A percentile compares a stretch with the other conserved stretches of the same genome.
phyloP scores from a whole-genome alignment of 2,888 invertebrate species.

The Lithophane leautieri region DNA sequence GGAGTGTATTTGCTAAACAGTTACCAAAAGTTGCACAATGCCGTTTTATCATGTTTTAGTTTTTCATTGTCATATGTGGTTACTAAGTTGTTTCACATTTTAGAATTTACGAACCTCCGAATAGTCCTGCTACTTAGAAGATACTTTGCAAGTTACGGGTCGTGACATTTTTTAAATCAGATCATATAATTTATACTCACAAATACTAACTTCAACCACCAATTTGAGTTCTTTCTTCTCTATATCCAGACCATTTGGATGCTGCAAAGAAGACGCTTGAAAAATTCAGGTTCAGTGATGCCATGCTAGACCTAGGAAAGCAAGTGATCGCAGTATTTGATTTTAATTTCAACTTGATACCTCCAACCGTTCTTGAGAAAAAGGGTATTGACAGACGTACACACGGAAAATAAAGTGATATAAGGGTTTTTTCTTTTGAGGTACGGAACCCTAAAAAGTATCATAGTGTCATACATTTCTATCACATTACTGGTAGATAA shows the following conservation, averaged over 20 bases:
- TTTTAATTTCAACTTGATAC: neutral
- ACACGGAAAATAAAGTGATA: neutral
- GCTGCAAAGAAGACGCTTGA: neutral
- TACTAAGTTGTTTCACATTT: neutral
- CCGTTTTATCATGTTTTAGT: too few species aligned
- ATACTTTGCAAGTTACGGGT: neutral
- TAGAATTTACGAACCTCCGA: neutral
- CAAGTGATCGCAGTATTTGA: neutral
- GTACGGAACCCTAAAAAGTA: neutral
- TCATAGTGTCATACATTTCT: neutral
- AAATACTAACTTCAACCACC: neutral
- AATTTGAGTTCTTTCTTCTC: neutral
- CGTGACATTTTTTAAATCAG: neutral
- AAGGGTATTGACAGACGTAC: neutral
- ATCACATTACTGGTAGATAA: neutral
- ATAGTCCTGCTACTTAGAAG: neutral
- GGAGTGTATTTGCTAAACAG: too few species aligned
- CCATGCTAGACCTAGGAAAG: neutral
- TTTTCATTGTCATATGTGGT: neutral
- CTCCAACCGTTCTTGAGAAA: neutral
- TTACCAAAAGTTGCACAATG: too few species aligned
- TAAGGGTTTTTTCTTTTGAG: neutral
- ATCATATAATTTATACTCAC: neutral
- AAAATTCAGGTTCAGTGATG: neutral
- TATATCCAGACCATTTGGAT: neutral